Evolutionary conservation across 2,113 vertebrate species (phyloP).

Genomic region (Cryptotis parvus): DNA sequence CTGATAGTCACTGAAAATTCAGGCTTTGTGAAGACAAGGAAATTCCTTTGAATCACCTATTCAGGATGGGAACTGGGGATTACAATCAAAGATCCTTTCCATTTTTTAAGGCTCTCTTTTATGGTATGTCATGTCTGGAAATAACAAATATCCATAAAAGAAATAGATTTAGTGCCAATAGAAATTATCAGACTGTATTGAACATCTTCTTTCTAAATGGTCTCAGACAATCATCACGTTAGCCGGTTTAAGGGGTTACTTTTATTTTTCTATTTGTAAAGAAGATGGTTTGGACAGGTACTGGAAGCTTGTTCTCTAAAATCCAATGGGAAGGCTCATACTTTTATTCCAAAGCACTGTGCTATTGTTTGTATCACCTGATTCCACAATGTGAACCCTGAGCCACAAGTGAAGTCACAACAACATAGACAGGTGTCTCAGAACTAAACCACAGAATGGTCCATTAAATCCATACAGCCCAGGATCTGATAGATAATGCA

Average conservation of each 20-base stretch:
- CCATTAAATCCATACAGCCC: no score
- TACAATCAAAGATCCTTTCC: accelerated
- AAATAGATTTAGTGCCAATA: not conserved
- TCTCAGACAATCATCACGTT: not conserved
- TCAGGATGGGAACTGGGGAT: not conserved
- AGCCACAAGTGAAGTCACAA: not conserved
- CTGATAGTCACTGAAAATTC: not conserved
- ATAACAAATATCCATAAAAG: not conserved
- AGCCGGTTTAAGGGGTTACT: not conserved
- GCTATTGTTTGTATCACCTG: not conserved
- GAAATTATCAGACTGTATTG: not conserved
- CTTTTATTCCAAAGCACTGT: not conserved
- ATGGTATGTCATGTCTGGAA: not conserved
- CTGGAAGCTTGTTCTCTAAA: not conserved
- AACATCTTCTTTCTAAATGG: not conserved
- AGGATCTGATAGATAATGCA: no score
- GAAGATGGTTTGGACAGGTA: not conserved
- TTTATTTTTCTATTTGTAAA: not conserved
- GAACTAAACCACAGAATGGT: not conserved
- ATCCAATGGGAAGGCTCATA: not conserved
- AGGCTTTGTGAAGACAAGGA: not conserved
- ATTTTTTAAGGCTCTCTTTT: not conserved
- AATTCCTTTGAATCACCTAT: no score
- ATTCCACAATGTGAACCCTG: not conserved
- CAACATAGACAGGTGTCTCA: not conserved